A percentile compares a stretch with the other conserved stretches of the same genome.
Evolutionary conservation across 2,888 invertebrate genomes (phyloP).

Genomic region (Spialia ferax): DNA sequence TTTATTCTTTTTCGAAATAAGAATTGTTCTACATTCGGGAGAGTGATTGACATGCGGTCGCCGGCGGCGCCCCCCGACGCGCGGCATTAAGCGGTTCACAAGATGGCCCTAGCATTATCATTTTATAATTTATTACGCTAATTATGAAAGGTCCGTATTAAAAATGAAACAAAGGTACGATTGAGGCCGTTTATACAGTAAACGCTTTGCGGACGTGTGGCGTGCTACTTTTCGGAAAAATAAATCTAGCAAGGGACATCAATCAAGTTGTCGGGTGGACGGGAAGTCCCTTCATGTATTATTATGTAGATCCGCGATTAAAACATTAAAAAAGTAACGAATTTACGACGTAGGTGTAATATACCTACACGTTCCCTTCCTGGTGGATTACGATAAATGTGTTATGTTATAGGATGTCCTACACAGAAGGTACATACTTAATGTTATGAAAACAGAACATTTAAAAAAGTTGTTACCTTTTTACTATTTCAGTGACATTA

Average conservation of each 20-base stretch:
- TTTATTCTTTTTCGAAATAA: slow-evolving; percentile 78
- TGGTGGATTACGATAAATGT: slow-evolving; percentile 18
- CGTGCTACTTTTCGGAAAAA: slow-evolving; percentile 76
- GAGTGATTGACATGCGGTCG: slow-evolving; percentile 86
- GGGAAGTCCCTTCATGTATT: slow-evolving; percentile 78
- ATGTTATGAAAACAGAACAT: no score
- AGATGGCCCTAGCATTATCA: slow-evolving; percentile 84
- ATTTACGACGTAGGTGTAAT: slow-evolving; percentile 72
- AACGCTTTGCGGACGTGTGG: slow-evolving; percentile 78
- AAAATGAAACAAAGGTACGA: slow-evolving; percentile 84
- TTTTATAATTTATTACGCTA: slow-evolving; percentile 87
- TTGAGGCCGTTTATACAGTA: slow-evolving; percentile 70
- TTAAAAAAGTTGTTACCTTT: no score
- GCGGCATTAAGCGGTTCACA: slow-evolving; percentile 79
- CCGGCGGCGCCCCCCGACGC: slow-evolving; percentile 76
- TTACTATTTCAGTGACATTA: no score
- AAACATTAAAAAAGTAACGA: slow-evolving; percentile 77
- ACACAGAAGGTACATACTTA: neutral
- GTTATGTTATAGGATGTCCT: slow-evolving; percentile 17
- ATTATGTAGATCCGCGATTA: slow-evolving; percentile 84
- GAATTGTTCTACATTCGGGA: slow-evolving; percentile 84
- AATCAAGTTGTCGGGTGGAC: slow-evolving; percentile 84
- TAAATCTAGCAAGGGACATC: slow-evolving; percentile 84
- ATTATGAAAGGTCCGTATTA: slow-evolving; percentile 82
- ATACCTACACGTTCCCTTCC: slow-evolving; percentile 52